Evolutionary conservation across 2,797 vertebrate genomes (phyloP).

Genomic region (Orestias chungarensis): DNA sequence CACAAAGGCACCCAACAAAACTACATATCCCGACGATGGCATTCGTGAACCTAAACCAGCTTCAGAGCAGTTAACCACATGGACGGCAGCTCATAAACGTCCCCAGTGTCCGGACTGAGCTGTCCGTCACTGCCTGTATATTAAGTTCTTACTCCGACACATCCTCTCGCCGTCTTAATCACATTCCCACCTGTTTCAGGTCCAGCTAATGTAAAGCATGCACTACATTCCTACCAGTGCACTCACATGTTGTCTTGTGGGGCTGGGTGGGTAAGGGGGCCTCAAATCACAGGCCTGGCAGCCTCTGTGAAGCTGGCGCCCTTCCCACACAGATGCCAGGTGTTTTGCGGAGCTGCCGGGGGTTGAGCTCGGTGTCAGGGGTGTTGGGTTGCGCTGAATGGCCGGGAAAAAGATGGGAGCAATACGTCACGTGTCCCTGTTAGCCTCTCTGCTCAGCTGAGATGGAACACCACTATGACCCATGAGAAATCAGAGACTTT

Average conservation of each 20-base stretch:
- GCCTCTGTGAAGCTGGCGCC: conserved; percentile 61
- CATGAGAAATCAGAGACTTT: conserved; percentile 39
- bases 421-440: conserved; percentile 51
- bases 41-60: conserved; percentile 15
- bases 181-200: conserved; percentile 31
- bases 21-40: conserved; percentile 26
- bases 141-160: conserved; percentile 28
- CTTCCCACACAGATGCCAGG: conserved; percentile 75
- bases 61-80: conserved; percentile 4
- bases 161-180: conserved; percentile 20
- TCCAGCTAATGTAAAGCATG: conserved; percentile 11
- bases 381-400: conserved; percentile 66
- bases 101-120: conserved; percentile 45
- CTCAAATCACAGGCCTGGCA: conserved; percentile 75
- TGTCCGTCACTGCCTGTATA: conserved; percentile 32
- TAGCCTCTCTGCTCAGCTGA: conserved; percentile 33
- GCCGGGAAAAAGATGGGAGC: conserved; percentile 48
- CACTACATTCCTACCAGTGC: conserved; percentile 27
- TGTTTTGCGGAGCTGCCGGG: conserved; percentile 66
- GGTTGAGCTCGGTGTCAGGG: conserved; percentile 48
- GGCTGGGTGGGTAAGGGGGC: conserved; percentile 20
- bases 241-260: conserved; percentile 30
- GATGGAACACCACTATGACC: conserved; percentile 2
- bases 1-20: conserved; percentile 46
- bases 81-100: conserved; percentile 22